Base-by-base conservation (phyloP, 2,113 vertebrate genomes). In the Oxyura jamaicensis region DNA sequence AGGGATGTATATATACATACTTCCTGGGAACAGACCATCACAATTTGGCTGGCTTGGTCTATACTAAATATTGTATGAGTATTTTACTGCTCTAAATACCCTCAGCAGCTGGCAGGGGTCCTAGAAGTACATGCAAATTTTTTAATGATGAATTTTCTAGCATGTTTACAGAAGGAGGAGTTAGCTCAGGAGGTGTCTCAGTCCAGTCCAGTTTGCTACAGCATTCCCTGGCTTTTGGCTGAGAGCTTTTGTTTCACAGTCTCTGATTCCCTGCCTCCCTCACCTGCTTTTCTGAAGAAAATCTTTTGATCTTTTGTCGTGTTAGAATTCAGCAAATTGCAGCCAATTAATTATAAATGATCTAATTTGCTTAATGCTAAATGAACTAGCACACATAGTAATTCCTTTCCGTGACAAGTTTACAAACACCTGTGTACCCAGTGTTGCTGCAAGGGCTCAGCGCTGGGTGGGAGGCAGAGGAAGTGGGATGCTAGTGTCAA, bases 301-400 rank as follows among this genome's bases (percentile, higher is more conserved):
- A 19, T 52, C 12, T 83, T 84, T 50, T 36, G 31, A 72, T 79
- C 66, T 58, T 91, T 41, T 42, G n/a, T 17, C 67, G 10, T 18
- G 41, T 23, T 67, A 19, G 17, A 76, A 90, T 75, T 75, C 82
- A 65, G 46, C 15, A 58, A 28, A 41, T 58, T n/a, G 42, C 21
- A 75, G 85, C 18, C 55, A n/a, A 68, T 91, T 41, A 90, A 94
- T 93, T 87, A 91, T 91, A 52, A 90, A 95, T 88, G 3, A 44
- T 29, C 46, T n/a, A 25, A 13, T 8, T 53, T 66, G n/a, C 22
- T 95, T 83, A 67, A 91, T 93, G 94, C 78, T 94, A 35, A 63
- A 91, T 52, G 82, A 83, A 73, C 25, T 12, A 28, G 56, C 29
- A 21, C 23, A 6, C 2, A 31, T 66, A 52, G 23, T 52, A 13